Conservation (phyloP, 2,888 invertebrate genomes). For the Doris montereyensis region DNA sequence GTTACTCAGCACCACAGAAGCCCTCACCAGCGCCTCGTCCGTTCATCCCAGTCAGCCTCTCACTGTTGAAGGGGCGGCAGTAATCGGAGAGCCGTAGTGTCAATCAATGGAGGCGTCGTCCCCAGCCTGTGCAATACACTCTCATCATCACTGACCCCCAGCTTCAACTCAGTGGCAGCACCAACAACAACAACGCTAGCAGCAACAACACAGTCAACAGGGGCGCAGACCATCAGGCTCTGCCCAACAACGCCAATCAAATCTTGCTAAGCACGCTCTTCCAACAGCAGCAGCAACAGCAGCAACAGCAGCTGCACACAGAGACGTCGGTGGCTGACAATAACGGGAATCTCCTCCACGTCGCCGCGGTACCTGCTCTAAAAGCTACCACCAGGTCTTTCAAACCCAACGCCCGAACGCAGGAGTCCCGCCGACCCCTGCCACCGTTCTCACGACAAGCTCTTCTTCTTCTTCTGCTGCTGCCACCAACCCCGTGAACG, state of each 20-base stretch:
- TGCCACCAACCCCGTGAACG: background rate
- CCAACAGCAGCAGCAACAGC: constrained; percentile 34
- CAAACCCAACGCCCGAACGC: background rate
- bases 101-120: constrained; percentile 28
- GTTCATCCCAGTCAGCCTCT: constrained; percentile 13
- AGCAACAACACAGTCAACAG: background rate
- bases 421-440: background rate
- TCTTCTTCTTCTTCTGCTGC: background rate
- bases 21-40: constrained; percentile 29
- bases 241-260: background rate
- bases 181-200: constrained; percentile 1
- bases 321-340: constrained; percentile 12
- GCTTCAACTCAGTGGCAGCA: constrained; percentile 23
- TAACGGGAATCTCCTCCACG: too few relatives aligned
- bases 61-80: constrained; percentile 29
- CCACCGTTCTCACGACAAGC: background rate
- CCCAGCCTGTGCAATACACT: constrained; percentile 30
- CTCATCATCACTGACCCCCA: constrained; percentile 35
- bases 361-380: too few relatives aligned
- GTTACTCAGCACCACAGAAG: constrained; percentile 40
- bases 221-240: background rate
- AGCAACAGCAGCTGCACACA: constrained; percentile 28
- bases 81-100: constrained; percentile 40
- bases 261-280: constrained; percentile 21
- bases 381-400: too few relatives aligned